Percentiles rank a stretch among this genome's conserved stretches.
phyloP scores from a whole-genome alignment of 2,113 vertebrate genomes.

The Bubalus kerabau region DNA sequence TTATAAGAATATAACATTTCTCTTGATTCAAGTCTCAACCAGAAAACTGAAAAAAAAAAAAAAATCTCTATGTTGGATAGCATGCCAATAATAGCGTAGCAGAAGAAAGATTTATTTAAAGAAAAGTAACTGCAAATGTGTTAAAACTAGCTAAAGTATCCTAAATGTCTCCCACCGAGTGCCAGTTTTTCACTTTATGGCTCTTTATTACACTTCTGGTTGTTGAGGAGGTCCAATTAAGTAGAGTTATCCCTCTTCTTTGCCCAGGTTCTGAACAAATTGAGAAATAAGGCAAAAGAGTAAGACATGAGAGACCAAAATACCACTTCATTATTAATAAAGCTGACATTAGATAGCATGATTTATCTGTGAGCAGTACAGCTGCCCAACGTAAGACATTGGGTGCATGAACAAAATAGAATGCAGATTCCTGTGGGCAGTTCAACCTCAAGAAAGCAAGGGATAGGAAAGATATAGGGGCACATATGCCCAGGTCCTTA shows the following conservation, averaged over 20 bases:
- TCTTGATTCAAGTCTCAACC: neutral
- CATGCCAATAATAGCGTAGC: neutral
- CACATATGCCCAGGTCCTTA: neutral
- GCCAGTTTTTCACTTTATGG: neutral
- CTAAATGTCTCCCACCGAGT: neutral
- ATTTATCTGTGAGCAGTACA: neutral
- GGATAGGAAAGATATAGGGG: neutral
- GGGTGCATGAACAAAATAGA: neutral
- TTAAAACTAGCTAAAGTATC: neutral
- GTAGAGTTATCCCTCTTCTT: neutral
- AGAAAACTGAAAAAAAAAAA: neutral
- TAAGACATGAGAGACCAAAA: neutral
- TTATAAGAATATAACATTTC: neutral
- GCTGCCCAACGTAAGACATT: neutral
- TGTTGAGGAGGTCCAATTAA: neutral
- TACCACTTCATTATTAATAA: neutral
- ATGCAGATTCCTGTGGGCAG: neutral
- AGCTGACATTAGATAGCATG: neutral
- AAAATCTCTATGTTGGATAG: neutral
- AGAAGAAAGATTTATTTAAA: constrained; percentile 25
- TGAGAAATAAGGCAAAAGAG: constrained; percentile 9
- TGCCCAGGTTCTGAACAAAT: neutral
- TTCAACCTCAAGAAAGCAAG: neutral
- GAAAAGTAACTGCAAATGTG: neutral
- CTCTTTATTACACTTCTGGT: neutral